These are phyloP conservation scores for Sinonovacula constricta DNA, from an alignment of 1,140 invertebrate genomes.

Conservation along the genomic window DNA sequence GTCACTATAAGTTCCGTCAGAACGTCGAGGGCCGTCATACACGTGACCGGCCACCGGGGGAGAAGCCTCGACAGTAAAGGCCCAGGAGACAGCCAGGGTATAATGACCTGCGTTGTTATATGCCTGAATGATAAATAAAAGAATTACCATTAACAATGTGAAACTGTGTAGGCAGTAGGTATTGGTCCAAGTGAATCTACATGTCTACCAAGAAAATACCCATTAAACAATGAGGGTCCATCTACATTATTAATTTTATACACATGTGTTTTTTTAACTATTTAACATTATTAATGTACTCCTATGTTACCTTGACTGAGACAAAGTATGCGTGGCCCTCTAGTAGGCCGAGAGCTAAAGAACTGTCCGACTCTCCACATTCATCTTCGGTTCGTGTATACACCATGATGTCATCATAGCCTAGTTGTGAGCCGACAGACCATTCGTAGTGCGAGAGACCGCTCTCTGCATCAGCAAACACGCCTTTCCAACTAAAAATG, in stretches of 20 bases:
- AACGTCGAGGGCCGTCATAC: slow-evolving; percentile 42
- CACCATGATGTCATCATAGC: slow-evolving; percentile 57
- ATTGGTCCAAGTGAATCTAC: too few species aligned
- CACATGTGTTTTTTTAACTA: neutral
- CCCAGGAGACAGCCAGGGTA: slow-evolving; percentile 21
- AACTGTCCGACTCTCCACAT: slow-evolving; percentile 46
- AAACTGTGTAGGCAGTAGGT: too few species aligned
- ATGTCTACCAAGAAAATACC: too few species aligned
- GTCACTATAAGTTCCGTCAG: neutral
- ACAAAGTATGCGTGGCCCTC: slow-evolving; percentile 64
- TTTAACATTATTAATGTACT: neutral
- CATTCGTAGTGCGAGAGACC: slow-evolving; percentile 54
- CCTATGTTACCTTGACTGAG: slow-evolving; percentile 52
- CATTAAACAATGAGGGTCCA: too few species aligned
- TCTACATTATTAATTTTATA: neutral
- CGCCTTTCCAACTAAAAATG: slow-evolving; percentile 60
- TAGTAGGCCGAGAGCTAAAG: slow-evolving; percentile 12
- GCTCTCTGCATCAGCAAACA: slow-evolving; percentile 62
- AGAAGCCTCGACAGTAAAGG: slow-evolving; percentile 34
- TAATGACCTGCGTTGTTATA: slow-evolving; percentile 52
- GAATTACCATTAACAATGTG: too few species aligned
- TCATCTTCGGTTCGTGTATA: slow-evolving; percentile 30
- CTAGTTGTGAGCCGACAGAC: slow-evolving; percentile 58
- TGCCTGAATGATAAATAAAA: slow-evolving; percentile 39
- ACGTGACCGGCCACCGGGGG: slow-evolving; percentile 51